Percentiles rank a stretch among this genome's conserved stretches.
phyloP scores from a whole-genome alignment of 2,113 vertebrate species.

The Leucoraja erinaceus region DNA sequence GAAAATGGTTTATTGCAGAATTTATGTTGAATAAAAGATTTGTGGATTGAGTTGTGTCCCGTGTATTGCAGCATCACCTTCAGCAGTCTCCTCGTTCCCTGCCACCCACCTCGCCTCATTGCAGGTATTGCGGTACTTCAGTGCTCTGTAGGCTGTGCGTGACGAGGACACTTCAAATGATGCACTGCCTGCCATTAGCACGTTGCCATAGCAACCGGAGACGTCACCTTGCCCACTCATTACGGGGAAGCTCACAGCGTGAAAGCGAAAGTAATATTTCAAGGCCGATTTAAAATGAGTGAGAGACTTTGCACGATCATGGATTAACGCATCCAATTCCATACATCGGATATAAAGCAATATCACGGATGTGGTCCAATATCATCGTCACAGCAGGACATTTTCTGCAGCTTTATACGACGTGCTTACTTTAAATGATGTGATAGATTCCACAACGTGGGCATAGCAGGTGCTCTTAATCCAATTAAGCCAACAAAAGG shows the following conservation, averaged over 20 bases:
- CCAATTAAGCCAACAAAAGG: neutral
- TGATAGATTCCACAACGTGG: neutral
- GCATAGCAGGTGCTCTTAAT: neutral
- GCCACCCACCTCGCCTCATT: neutral
- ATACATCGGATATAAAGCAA: too few relatives aligned
- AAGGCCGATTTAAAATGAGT: constrained; percentile 36
- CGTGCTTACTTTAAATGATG: neutral
- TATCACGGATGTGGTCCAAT: neutral
- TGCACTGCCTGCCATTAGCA: constrained; percentile 47
- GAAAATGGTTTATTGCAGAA: neutral
- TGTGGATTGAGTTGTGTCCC: neutral
- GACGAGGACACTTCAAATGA: neutral
- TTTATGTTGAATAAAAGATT: neutral
- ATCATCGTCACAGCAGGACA: neutral
- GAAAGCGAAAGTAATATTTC: constrained; percentile 43
- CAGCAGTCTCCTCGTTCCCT: neutral
- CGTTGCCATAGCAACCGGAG: constrained; percentile 64
- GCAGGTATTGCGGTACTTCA: neutral
- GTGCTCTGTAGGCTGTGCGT: neutral
- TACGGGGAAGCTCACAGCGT: constrained; percentile 50
- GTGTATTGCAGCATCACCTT: neutral
- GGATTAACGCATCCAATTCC: neutral
- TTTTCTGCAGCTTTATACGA: neutral
- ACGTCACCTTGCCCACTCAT: constrained; percentile 44
- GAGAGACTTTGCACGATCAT: neutral